Base-by-base conservation (phyloP, 2,888 invertebrate genomes). In the Agrochola circellaris region DNA sequence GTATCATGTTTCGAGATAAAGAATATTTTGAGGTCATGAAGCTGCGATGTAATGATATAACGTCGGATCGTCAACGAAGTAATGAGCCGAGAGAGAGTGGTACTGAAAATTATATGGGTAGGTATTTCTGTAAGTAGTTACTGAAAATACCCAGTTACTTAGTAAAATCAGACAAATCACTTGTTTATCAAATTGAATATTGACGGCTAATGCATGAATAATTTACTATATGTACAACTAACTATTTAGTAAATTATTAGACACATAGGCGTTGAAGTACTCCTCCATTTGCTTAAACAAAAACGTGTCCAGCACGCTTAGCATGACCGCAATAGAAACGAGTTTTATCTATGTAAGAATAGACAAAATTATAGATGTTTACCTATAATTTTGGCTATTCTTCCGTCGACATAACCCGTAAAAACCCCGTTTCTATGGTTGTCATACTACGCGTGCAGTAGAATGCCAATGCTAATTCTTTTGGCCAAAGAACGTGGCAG, bases 1-100 rank as follows among this genome's bases (percentile, higher is more conserved):
- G 58, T 17, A 23, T 51, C 48, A 23, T 42, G 30, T 79, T 62
- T 48, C 66, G 23, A 67, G 74, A 34, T 42, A 80, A 13, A 68
- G n/a, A 75, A 68, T 79, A 67, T 81, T 69, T 75, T 60, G 34
- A 26, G 58, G 68, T 65, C 64, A 23, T 81, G 68, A 81, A 45
- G 17, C 75, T 58, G 34, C 9, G 60, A 38, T n/a, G 42, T 82
- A 56, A 70, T 56, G 65, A 76, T 42, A 20, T 65, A 56, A 65
- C 30, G 30, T 42, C 13, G n/a, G 23, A 75, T 66, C 65, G 70
- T 66, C 61, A 70, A 76, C 38, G 11, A 13, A 26, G 65, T 75
- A 75, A 79, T 38, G 67, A 75, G 67, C 42, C 13, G 34, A 30
- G 23, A 42, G 45, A 20, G 67, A 56, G 66, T 81, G 61, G 34